Percentiles rank a stretch among this genome's conserved stretches.
phyloP scores from a whole-genome alignment of 2,888 invertebrate genomes.

The Graphium colonna region DNA sequence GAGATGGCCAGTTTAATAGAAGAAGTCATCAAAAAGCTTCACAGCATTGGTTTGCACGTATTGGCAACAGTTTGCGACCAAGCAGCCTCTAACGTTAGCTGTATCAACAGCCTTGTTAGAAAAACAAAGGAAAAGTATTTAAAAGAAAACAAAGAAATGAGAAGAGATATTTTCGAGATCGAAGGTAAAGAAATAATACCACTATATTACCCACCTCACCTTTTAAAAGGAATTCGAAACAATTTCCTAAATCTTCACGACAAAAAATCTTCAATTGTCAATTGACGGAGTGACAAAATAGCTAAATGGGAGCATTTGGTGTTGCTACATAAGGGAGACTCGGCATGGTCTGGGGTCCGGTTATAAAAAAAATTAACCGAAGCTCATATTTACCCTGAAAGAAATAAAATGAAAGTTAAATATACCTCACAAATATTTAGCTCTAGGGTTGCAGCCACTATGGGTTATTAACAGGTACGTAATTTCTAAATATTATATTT shows the following conservation, averaged over 20 bases:
- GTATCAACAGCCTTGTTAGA: slow-evolving; percentile 24
- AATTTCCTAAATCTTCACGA: slow-evolving; percentile 26
- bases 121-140: slow-evolving; percentile 18
- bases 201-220: slow-evolving; percentile 21
- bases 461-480: too few species aligned
- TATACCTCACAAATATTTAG: slow-evolving; percentile 35
- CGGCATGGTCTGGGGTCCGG: slow-evolving; percentile 29
- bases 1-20: slow-evolving; percentile 17
- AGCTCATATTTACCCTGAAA: slow-evolving; percentile 28
- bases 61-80: slow-evolving; percentile 29
- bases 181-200: slow-evolving; percentile 15
- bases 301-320: slow-evolving; percentile 36
- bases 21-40: slow-evolving; percentile 19
- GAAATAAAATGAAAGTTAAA: slow-evolving; percentile 35
- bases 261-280: too few species aligned
- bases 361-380: slow-evolving; percentile 34
- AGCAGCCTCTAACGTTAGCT: slow-evolving; percentile 24
- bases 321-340: slow-evolving; percentile 26
- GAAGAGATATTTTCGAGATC: slow-evolving; percentile 12
- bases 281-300: slow-evolving; percentile 23
- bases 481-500: too few species aligned
- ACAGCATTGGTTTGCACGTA: slow-evolving; percentile 20
- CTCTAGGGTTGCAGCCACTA: slow-evolving; percentile 31
- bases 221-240: slow-evolving; percentile 26
- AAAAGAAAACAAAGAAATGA: not conserved